These are phyloP conservation scores for Drosophila guanche DNA, from an alignment of 1,140 invertebrate species.

Conservation along the genomic window DNA sequence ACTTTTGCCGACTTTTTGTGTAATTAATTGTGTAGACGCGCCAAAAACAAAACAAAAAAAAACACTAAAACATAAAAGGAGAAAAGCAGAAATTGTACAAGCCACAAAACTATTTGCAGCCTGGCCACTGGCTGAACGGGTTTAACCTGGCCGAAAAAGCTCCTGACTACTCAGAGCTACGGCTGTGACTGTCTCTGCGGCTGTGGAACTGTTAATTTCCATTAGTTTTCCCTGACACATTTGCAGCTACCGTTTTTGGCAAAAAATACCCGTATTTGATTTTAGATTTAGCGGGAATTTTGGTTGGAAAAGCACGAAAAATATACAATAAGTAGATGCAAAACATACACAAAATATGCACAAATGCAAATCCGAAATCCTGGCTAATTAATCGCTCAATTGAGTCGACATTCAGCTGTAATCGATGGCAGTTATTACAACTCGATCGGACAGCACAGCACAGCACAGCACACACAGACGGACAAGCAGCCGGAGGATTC, in stretches of 20 bases:
- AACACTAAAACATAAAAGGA: slow-evolving; percentile 2
- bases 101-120: neutral
- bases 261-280: no score
- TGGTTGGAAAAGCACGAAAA: no score
- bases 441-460: no score
- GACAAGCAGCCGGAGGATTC: neutral
- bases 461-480: neutral
- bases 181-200: no score
- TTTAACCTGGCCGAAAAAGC: slow-evolving; percentile 2
- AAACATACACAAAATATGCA: no score
- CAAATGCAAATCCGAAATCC: neutral
- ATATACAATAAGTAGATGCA: no score
- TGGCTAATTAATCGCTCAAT: slow-evolving; percentile 20
- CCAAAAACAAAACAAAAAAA: slow-evolving; percentile 14
- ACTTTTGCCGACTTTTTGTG: slow-evolving; percentile 56
- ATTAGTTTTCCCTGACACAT: slow-evolving; percentile 49
- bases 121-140: no score
- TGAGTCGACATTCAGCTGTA: slow-evolving; percentile 11
- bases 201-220: slow-evolving; percentile 19
- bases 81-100: slow-evolving; percentile 34
- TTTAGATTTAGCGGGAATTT: slow-evolving; percentile 8
- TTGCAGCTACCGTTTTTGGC: slow-evolving; percentile 37
- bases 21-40: slow-evolving; percentile 67
- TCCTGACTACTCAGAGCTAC: slow-evolving; percentile 21
- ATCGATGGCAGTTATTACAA: slow-evolving; percentile 20